phyloP scores from a whole-genome alignment of 2,888 invertebrate genomes.

The Melanostoma scalare region DNA sequence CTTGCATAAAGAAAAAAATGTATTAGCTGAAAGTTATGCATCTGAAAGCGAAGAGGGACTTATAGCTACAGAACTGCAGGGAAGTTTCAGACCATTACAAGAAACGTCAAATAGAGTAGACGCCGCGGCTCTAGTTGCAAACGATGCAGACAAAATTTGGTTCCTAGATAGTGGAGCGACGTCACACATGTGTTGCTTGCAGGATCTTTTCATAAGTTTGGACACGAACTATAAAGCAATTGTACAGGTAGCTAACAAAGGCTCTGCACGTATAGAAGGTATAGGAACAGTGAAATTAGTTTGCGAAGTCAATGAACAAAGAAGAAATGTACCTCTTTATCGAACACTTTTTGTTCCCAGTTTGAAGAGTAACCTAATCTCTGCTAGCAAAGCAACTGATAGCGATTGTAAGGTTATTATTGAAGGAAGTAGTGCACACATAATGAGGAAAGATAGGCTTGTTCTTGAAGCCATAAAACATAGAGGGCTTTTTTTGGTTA shows the following conservation, averaged over 20 bases:
- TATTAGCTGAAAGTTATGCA: too few species aligned
- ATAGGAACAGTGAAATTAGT: background rate
- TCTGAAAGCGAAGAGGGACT: too few species aligned
- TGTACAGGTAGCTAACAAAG: slow-evolving; percentile 9
- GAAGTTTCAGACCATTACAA: too few species aligned
- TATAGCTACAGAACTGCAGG: too few species aligned
- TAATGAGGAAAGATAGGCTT: background rate
- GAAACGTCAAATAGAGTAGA: too few species aligned
- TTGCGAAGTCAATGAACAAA: background rate
- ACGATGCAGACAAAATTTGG: background rate
- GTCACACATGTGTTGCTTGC: slow-evolving; percentile 7
- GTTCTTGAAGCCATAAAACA: background rate
- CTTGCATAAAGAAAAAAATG: too few species aligned
- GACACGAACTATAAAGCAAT: background rate
- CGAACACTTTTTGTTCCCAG: slow-evolving; percentile 7
- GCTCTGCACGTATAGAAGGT: background rate
- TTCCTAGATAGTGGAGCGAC: slow-evolving; percentile 29
- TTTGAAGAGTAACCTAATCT: slow-evolving; percentile 5
- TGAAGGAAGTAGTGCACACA: background rate
- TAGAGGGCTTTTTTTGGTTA: background rate
- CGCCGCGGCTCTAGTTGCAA: too few species aligned
- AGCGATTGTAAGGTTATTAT: background rate
- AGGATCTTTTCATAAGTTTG: background rate
- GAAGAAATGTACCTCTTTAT: slow-evolving; percentile 1
- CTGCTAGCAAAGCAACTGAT: too few species aligned